Evolutionary conservation across 1,140 invertebrate species (phyloP).

Genomic region (Diprion similis): DNA sequence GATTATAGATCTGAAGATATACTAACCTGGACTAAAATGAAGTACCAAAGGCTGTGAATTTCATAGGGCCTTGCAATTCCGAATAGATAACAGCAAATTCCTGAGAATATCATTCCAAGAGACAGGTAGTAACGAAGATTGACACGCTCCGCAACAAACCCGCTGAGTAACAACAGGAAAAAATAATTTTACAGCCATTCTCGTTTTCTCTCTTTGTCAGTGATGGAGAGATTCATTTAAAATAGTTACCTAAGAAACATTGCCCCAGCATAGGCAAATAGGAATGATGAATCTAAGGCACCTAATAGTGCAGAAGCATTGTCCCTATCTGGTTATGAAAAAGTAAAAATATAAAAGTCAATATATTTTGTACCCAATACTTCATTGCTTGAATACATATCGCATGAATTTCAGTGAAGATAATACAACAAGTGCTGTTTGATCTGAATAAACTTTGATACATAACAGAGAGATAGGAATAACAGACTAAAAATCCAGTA

Average conservation of each 20-base stretch:
- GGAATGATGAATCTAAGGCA: conserved; percentile 88
- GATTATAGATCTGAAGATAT: not conserved
- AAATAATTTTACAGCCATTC: conserved; percentile 21
- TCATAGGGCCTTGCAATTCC: conserved; percentile 84
- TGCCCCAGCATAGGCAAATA: conserved; percentile 90
- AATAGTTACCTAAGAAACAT: conserved; percentile 86
- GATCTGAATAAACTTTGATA: too few relatives aligned
- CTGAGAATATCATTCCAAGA: conserved; percentile 89
- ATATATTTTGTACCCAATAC: not conserved
- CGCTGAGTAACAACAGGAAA: conserved; percentile 63
- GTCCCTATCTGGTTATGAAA: conserved; percentile 69
- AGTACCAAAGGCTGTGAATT: conserved; percentile 87
- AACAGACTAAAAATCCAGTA: too few relatives aligned
- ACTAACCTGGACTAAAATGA: conserved; percentile 84
- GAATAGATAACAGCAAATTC: conserved; percentile 88
- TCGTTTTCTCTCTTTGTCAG: not conserved
- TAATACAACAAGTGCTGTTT: not conserved
- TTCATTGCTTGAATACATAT: too few relatives aligned
- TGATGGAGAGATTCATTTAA: conserved; percentile 29
- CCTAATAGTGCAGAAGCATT: conserved; percentile 84
- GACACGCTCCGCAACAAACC: conserved; percentile 90
- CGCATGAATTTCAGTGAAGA: too few relatives aligned
- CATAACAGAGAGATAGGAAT: too few relatives aligned
- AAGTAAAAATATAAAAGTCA: conserved; percentile 13
- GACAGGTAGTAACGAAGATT: conserved; percentile 91